Evolutionary conservation across 2,797 vertebrate genomes (phyloP), one percentile per base, ranked within the genome.

Genomic region (Selene dorsalis): DNA sequence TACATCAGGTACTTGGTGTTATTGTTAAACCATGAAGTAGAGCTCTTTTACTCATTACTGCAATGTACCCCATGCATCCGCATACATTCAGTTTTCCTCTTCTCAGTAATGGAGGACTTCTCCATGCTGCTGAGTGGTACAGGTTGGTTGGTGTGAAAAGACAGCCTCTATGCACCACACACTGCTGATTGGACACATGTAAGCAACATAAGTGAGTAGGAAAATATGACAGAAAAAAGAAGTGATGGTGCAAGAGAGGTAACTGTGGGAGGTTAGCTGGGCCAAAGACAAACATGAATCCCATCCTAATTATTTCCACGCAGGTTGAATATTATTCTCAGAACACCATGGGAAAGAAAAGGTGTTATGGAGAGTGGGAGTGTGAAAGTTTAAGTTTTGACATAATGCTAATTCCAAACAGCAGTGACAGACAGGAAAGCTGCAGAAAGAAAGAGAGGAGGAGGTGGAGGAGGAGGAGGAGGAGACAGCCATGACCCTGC

Each of bases 271-370:
- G 84, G 90, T 84, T 43, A 84, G 63, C 55, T 2, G 50, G 81
- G 81, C 67, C 73, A 86, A 62, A 87, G 79, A 83, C 68, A 66
- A 86, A 84, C 60, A 69, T 76, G 70, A 80, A 87, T 84, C 73
- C 88, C 41, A 72, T 81, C 73, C 87, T 92, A 91, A 92, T 94
- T 91, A 94, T 75, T 82, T 56, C 24, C 53, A 56, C 85, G 57
- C 59, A 68, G 76, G 64, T 48, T 68, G 68, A 87, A 69, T 56
- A 69, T 50, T 39, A 77, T 76, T 69, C 77, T 80, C 57, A 71
- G 62, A 86, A 84, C 66, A 75, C 77, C 56, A 58, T 22, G 45
- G 79, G 58, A 89, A 87, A 82, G 75, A 79, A 75, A 75, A 79
- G 57, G 77, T 78, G 85, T 82, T 76, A 39, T 52, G 30, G 26